These are phyloP conservation scores for Terrapene triunguis DNA, from an alignment of 2,113 vertebrate species.

Conservation along the genomic window DNA sequence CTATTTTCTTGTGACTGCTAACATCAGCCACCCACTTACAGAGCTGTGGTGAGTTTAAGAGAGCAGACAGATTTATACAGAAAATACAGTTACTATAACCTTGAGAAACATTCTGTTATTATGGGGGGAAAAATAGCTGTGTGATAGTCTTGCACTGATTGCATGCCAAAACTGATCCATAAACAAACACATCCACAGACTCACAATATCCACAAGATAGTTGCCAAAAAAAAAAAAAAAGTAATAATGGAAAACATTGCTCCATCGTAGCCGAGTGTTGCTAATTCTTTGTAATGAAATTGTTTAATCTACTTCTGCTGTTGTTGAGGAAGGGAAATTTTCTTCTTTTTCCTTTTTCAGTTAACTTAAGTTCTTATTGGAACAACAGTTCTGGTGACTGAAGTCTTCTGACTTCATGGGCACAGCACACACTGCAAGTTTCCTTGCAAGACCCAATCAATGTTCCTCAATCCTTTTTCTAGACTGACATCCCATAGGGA, in stretches of 20 bases:
- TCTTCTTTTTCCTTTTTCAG: background rate
- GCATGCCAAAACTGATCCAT: background rate
- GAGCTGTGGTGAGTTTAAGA: background rate
- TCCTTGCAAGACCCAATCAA: background rate
- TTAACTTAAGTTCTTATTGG: background rate
- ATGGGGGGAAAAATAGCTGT: background rate
- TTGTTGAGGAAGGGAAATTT: background rate
- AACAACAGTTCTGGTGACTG: background rate
- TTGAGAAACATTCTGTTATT: background rate
- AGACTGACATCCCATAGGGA: background rate
- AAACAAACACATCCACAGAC: background rate
- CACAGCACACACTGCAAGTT: rapidly evolving
- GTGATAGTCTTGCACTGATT: background rate
- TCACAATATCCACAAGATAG: background rate
- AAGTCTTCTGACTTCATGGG: background rate
- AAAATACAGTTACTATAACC: background rate
- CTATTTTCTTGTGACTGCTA: background rate
- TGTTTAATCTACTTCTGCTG: background rate
- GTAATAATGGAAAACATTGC: background rate
- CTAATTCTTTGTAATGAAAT: background rate
- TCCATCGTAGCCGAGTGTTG: background rate
- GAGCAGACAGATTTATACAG: constrained; percentile 7
- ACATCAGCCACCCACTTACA: background rate
- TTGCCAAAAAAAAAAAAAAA: background rate
- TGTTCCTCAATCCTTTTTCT: background rate